Base-by-base conservation (phyloP, 1,140 invertebrate species). In the Drosophila nannoptera region DNA sequence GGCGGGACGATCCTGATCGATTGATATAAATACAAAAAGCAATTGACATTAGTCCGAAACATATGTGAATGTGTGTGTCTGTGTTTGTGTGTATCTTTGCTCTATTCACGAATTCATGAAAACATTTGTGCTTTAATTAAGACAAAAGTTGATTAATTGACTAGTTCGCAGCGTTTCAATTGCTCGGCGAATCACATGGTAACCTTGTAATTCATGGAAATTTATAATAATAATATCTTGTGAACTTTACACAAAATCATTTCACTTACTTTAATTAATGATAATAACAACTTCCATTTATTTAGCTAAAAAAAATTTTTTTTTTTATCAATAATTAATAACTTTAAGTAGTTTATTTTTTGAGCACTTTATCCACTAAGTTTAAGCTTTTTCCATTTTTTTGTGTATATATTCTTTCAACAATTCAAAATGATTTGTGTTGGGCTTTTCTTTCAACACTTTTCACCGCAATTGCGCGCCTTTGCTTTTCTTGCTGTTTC, bases 381-480 rank as follows among this genome's bases (percentile, higher is more conserved):
- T 16, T 2, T 16, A 7, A 9, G 7, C 7, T 16, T 45, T 22
- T 45, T 16, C 2, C 38, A 46, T 29, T 32, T 35, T 4, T 14
- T 35, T 33, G 4, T 16, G 3, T 33, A 5, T 50, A 2, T 53
- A 29, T n/a, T 42, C 7, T 22, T 29, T 22, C n/a, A 40, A n/a
- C 38, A 12, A 38, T 14, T 38, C 31, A 4, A 2, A 46, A 29
- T 9, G 35, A n/a, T 50, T 56, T 53, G 14, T 32, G 35, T 42
- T 40, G 9, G 31, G 8, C 38, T 69, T 64, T 45, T 43, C 16
- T 50, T 64, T 49, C 5, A 32, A 16, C 38, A 65, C 60, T 64
- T 58, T 56, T 52, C 9, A 35, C n/a, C 35, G 32, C 7, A 38
- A 50, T 58, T 58, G 32, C 60, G 67, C 67, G 67, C 50, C 62